These are phyloP conservation scores for Scomberomorus guttatus DNA, from an alignment of 2,797 vertebrate genomes.

Conservation along the genomic window DNA sequence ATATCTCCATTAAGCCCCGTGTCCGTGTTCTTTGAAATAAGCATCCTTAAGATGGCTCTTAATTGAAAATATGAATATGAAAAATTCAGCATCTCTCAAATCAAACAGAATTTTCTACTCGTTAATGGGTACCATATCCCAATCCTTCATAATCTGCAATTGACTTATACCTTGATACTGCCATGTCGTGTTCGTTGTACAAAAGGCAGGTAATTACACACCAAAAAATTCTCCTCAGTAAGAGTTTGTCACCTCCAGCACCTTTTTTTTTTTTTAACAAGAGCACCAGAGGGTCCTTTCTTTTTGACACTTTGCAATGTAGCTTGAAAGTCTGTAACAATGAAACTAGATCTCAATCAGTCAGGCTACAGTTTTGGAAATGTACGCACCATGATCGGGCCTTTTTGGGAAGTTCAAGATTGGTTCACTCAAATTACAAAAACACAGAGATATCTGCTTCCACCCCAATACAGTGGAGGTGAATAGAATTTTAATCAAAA, in stretches of 20 bases:
- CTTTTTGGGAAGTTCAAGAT: neutral
- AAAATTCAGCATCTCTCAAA: no score
- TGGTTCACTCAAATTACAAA: neutral
- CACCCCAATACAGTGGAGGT: neutral
- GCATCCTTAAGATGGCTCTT: no score
- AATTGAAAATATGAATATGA: no score
- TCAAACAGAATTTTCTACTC: no score
- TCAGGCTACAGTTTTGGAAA: neutral
- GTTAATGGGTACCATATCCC: no score
- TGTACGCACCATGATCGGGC: neutral
- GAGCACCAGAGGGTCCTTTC: neutral
- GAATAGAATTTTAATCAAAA: neutral
- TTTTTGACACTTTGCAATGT: neutral
- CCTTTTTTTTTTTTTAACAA: neutral
- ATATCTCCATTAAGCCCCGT: no score
- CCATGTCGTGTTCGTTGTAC: neutral
- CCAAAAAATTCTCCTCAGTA: neutral
- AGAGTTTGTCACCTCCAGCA: neutral
- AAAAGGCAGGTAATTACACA: slow-evolving; percentile 33
- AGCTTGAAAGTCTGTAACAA: neutral
- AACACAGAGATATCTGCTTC: neutral
- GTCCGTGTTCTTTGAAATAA: no score
- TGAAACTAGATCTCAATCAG: neutral
- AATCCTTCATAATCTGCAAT: no score
- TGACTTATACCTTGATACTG: no score